phyloP scores from a whole-genome alignment of 2,797 vertebrate species.

The Aplochiton taeniatus region DNA sequence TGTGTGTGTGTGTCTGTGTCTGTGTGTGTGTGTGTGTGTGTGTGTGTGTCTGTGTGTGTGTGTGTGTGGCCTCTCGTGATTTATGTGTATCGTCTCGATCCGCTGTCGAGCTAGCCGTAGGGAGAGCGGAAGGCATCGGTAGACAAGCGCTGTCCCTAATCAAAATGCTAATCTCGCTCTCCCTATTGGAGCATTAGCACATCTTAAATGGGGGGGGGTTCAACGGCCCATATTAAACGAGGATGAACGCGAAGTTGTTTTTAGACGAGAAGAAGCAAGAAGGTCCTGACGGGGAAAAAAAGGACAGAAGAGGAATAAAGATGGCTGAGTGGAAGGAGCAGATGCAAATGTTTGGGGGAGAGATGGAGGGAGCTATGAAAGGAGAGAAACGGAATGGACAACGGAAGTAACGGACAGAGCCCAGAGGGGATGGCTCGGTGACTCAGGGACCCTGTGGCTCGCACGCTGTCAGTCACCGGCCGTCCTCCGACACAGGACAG shows the following conservation, averaged over 20 bases:
- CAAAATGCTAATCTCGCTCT: constrained; percentile 72
- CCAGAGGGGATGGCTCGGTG: constrained; percentile 47
- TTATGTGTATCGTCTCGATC: constrained; percentile 64
- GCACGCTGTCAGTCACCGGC: constrained; percentile 53
- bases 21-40: no score
- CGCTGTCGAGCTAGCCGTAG: constrained; percentile 16
- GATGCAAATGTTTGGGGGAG: constrained; percentile 31
- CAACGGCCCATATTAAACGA: constrained; percentile 67
- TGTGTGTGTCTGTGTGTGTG: no score
- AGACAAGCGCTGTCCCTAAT: constrained; percentile 56
- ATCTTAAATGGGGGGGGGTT: constrained; percentile 60
- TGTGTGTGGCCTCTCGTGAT: constrained; percentile 39
- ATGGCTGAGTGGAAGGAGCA: not conserved
- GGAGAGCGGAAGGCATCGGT: constrained; percentile 42
- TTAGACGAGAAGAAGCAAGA: constrained; percentile 34
- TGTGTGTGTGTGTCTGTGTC: no score
- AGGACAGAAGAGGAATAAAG: constrained; percentile 42
- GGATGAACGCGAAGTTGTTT: constrained; percentile 64
- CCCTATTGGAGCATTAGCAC: constrained; percentile 61
- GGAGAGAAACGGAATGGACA: not conserved
- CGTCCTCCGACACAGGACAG: constrained; percentile 37
- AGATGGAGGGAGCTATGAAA: constrained; percentile 18
- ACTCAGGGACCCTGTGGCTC: constrained; percentile 29
- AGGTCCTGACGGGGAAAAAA: constrained; percentile 30
- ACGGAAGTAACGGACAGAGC: constrained; percentile 20